These are phyloP conservation scores for Philopedon plagiatum DNA, from an alignment of 2,888 invertebrate genomes.

Conservation along the genomic window DNA sequence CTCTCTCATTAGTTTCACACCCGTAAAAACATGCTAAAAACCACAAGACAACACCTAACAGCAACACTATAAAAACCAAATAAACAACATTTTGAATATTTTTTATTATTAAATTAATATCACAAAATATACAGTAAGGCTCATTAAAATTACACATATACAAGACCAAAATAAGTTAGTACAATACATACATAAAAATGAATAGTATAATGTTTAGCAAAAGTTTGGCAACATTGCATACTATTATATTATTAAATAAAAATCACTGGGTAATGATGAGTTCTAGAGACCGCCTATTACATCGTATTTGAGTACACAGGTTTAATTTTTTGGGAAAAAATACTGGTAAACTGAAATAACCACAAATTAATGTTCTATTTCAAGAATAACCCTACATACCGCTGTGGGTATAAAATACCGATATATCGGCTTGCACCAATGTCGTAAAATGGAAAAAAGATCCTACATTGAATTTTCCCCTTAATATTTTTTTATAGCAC, in stretches of 20 bases:
- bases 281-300: too few relatives aligned
- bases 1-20: not conserved
- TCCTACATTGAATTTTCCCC: too few relatives aligned
- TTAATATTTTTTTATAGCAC: too few relatives aligned
- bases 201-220: not conserved
- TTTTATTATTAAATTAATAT: not conserved
- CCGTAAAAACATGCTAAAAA: not conserved
- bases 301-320: too few relatives aligned
- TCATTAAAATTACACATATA: not conserved
- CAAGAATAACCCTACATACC: too few relatives aligned
- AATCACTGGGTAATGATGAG: too few relatives aligned
- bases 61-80: not conserved
- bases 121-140: not conserved
- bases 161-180: not conserved
- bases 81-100: not conserved
- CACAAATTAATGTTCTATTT: too few relatives aligned
- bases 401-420: too few relatives aligned
- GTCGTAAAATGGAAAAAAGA: too few relatives aligned
- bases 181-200: not conserved
- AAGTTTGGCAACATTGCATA: not conserved
- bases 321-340: too few relatives aligned
- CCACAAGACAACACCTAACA: not conserved
- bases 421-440: too few relatives aligned
- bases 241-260: not conserved
- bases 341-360: too few relatives aligned